These are phyloP conservation scores for Poecilia latipinna DNA, from an alignment of 2,113 vertebrate genomes.

Conservation along the genomic window DNA sequence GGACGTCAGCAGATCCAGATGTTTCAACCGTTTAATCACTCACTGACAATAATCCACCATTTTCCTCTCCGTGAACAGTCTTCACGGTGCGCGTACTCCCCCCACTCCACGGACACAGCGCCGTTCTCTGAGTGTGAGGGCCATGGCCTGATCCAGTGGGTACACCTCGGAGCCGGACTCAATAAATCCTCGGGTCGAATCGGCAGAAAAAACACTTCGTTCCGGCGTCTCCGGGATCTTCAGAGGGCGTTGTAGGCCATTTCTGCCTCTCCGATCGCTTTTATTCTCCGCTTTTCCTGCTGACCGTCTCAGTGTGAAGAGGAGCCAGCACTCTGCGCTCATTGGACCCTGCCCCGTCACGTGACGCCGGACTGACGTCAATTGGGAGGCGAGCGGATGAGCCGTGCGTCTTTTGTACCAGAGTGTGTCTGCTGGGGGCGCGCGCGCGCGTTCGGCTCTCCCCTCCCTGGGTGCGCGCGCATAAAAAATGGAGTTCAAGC, in stretches of 20 bases:
- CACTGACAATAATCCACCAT: constrained; percentile 67
- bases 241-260: constrained; percentile 48
- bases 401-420: constrained; percentile 74
- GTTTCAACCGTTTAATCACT: constrained; percentile 11
- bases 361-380: constrained; percentile 85
- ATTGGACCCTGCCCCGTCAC: constrained; percentile 80
- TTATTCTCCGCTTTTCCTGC: constrained; percentile 48
- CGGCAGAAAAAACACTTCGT: neutral
- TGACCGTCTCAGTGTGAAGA: constrained; percentile 64
- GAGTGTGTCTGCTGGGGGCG: constrained; percentile 65
- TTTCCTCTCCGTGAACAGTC: constrained; percentile 62
- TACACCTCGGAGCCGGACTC: constrained; percentile 44
- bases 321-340: constrained; percentile 74
- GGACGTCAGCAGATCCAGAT: constrained; percentile 56
- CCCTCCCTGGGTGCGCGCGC: no score
- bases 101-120: constrained; percentile 40
- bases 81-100: constrained; percentile 59
- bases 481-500: no score
- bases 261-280: constrained; percentile 69
- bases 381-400: constrained; percentile 85
- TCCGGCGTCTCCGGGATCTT: constrained; percentile 42
- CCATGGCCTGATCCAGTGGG: constrained; percentile 78
- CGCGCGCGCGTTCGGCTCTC: constrained; percentile 16
- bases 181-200: constrained; percentile 58
- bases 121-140: constrained; percentile 74